phyloP scores from a whole-genome alignment of 2,113 vertebrate genomes.

The Benitochromis conjunctus region DNA sequence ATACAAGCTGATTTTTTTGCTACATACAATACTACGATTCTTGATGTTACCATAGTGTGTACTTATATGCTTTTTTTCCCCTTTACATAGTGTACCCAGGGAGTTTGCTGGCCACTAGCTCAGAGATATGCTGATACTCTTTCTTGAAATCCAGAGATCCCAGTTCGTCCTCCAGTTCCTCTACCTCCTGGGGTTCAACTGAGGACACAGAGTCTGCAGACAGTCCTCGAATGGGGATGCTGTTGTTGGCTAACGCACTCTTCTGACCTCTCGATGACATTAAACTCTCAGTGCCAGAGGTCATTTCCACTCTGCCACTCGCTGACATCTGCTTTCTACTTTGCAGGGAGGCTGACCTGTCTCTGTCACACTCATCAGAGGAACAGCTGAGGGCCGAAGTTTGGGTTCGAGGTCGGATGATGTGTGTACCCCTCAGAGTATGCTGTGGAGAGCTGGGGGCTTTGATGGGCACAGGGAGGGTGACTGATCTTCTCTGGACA shows the following conservation, averaged over 20 bases:
- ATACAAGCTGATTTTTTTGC: background rate
- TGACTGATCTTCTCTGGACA: conserved; percentile 15
- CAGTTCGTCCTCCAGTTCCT: conserved; percentile 65
- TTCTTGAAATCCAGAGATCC: conserved; percentile 68
- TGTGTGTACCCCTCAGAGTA: conserved; percentile 54
- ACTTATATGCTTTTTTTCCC: background rate
- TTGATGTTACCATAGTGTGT: background rate
- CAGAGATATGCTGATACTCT: conserved; percentile 81
- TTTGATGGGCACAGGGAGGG: conserved; percentile 68
- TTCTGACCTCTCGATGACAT: conserved; percentile 7
- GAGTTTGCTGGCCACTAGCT: conserved; percentile 82
- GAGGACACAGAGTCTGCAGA: conserved; percentile 62
- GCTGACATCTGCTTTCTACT: background rate
- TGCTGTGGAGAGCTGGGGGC: conserved; percentile 75
- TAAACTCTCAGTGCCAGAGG: conserved; percentile 2
- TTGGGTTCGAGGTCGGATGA: conserved; percentile 48
- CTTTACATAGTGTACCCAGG: conserved; percentile 88
- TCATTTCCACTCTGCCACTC: background rate
- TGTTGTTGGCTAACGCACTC: conserved; percentile 50
- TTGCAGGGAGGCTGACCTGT: background rate
- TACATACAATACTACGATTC: background rate
- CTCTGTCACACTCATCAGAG: conserved; percentile 48
- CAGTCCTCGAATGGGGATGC: conserved; percentile 35
- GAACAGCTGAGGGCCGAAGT: conserved; percentile 48
- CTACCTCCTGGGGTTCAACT: conserved; percentile 44